Evolutionary conservation across 1,140 invertebrate genomes (phyloP), one percentile per base, ranked within the genome.

Genomic region (Frieseomelitta varia): DNA sequence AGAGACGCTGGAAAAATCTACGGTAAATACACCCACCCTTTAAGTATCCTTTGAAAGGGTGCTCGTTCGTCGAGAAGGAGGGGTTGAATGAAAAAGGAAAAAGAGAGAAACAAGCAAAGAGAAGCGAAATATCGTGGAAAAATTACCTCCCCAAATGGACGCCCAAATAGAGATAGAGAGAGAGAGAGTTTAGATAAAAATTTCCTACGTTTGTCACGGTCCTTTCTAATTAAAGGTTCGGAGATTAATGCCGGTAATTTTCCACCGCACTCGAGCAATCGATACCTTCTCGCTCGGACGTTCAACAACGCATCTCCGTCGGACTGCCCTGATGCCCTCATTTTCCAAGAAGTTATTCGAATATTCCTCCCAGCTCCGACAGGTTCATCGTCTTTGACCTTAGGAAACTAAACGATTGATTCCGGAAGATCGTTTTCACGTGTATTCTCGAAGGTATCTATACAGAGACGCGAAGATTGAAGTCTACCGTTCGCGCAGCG

Each of bases 181-280:
- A 75, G 19, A 24, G 8, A 55, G 81, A 74, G 80, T 88, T 90
- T 88, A 85, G 90, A 91, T 91, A 91, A 91, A 91, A 91, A 91
- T 91, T 91, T 73, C 81, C 87, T 34, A 81, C 90, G 85, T 91
- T 91, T 91, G 82, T 91, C 89, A 90, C 89, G 88, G 81, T 79
- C 83, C 72, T 53, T 73, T 78, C 82, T 90, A 90, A 90, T 91
- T 91, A 91, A 90, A 88, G 89, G 75, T 71, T 65, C 34, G 34
- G 77, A 69, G 81, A 91, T 90, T 91, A 91, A 91, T 90, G 87
- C 53, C 63, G 71, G 81, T 67, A 88, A 85, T 90, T 88, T 84
- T 69, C 79, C 83, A 51, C 19, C 53, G 79, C 69, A 30, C 51
- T 47, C 39, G 58, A 58, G 30, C 65, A 76, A 83, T 88, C 89